Conservation (phyloP, 2,888 invertebrate genomes). For the Teleiodes luculella region DNA sequence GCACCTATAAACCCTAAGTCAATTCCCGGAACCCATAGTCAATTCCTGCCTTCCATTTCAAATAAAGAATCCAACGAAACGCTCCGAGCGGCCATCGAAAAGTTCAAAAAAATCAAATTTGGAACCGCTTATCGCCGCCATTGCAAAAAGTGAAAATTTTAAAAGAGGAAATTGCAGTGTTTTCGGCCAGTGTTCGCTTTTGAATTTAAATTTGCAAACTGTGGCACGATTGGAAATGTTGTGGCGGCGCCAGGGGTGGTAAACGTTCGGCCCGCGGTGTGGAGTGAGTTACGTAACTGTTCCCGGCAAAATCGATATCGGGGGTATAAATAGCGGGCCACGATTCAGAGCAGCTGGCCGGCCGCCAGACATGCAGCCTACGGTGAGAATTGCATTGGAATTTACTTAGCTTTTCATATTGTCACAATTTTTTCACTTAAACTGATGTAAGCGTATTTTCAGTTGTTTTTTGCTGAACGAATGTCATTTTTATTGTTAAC, state of each 20-base stretch:
- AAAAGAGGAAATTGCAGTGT: background rate
- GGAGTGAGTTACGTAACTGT: constrained; percentile 68
- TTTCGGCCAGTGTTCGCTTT: background rate
- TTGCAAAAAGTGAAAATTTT: background rate
- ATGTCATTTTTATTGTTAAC: no score
- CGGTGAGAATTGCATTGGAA: constrained; percentile 46
- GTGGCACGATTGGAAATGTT: constrained; percentile 20
- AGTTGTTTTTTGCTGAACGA: no score
- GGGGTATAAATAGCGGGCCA: constrained; percentile 69
- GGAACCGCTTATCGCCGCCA: background rate
- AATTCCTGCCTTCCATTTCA: constrained; percentile 50
- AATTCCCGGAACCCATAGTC: constrained; percentile 20
- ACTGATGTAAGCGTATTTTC: no score
- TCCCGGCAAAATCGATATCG: constrained; percentile 73
- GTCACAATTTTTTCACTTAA: no score
- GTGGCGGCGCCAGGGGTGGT: constrained; percentile 44
- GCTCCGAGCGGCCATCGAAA: background rate
- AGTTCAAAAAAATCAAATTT: background rate
- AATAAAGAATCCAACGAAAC: background rate
- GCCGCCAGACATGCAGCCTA: constrained; percentile 66
- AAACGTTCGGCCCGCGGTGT: constrained; percentile 47
- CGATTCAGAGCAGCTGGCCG: constrained; percentile 72
- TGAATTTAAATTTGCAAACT: background rate
- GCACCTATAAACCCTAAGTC: constrained; percentile 16
- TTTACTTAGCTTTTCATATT: background rate